Conservation (phyloP, 1,140 invertebrate species). For the Alviniconcha marisindica region DNA sequence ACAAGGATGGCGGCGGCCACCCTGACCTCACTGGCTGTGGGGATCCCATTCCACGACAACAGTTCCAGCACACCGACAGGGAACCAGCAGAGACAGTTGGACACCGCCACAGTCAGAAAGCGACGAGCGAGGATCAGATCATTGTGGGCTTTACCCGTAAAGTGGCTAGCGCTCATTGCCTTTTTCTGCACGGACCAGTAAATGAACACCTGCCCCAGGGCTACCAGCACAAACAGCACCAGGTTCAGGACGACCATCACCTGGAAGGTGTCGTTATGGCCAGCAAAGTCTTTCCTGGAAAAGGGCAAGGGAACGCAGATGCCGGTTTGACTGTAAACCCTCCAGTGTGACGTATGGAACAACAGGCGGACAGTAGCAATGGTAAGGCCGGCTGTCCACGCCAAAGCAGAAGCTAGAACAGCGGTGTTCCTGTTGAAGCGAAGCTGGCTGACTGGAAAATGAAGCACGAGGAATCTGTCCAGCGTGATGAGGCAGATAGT, state of each 20-base stretch:
- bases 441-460: constrained; percentile 55
- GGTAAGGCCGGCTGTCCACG: constrained; percentile 34
- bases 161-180: background rate
- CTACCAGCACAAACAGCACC: constrained; percentile 47
- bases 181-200: constrained; percentile 37
- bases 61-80: constrained; percentile 22
- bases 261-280: constrained; percentile 46
- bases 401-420: background rate
- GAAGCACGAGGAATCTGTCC: constrained; percentile 59
- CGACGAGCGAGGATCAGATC: constrained; percentile 14
- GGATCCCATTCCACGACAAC: background rate
- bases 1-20: constrained; percentile 32
- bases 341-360: constrained; percentile 28
- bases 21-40: background rate
- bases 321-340: constrained; percentile 51
- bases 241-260: constrained; percentile 54
- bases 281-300: constrained; percentile 28
- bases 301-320: constrained; percentile 55
- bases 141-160: background rate
- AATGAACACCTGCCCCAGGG: constrained; percentile 49
- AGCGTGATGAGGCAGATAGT: constrained; percentile 59
- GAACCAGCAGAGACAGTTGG: constrained; percentile 24
- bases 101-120: background rate
- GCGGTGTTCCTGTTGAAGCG: constrained; percentile 39
- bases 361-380: constrained; percentile 42